Base-by-base conservation (phyloP, 2,888 invertebrate species). In the Caenorhabditis afra region DNA sequence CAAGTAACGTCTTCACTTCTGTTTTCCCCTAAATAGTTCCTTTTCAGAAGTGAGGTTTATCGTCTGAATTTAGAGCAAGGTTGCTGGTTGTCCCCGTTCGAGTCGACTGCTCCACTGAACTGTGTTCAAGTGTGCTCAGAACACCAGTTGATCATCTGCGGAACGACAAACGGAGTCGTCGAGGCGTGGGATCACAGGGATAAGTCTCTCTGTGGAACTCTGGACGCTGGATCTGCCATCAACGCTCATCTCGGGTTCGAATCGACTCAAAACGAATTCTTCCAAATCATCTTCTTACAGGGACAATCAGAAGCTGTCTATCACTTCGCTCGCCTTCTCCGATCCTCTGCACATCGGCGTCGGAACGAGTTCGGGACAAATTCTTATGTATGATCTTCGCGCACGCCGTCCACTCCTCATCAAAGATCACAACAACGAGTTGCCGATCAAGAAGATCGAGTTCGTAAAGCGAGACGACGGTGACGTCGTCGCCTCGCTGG, bases 161-260 rank as follows among this genome's bases (percentile, higher is more conserved):
- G 88, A 39, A 86, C 86, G 1, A 65, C 79, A n/a, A 85, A 91
- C 89, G 98, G 98, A 0, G 94, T 94, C 86, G 93, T 99, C 0
- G 97, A 99, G 91, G 96, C 96, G 3, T 99, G 96, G 96, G 99
- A 99, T 92, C 96, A 96, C 11, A 92, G 99, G 75, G 93, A 93
- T 3, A 94, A 94, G 86, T 93, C 93, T 37, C 93, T 94, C 90
- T 95, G 94, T 83, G 95, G 94, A 8, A 92, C 93, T 18, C 91
- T 99, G 22, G 97, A 98, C 91, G 95, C 95, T 91, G 96, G 95
- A 22, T 22, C 81, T 7, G 64, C 74, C 10, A 50, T 85, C 1
- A 71, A 64, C 14, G 71, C 76, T 45, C 52, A 82, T 16, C 50
- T 74, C 12, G 74, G 76, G 85, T 84, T 5, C 91, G 81, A 52